A percentile compares a stretch with the other conserved stretches of the same genome.
phyloP scores from a whole-genome alignment of 2,113 vertebrate species.

The Condylura cristata region DNA sequence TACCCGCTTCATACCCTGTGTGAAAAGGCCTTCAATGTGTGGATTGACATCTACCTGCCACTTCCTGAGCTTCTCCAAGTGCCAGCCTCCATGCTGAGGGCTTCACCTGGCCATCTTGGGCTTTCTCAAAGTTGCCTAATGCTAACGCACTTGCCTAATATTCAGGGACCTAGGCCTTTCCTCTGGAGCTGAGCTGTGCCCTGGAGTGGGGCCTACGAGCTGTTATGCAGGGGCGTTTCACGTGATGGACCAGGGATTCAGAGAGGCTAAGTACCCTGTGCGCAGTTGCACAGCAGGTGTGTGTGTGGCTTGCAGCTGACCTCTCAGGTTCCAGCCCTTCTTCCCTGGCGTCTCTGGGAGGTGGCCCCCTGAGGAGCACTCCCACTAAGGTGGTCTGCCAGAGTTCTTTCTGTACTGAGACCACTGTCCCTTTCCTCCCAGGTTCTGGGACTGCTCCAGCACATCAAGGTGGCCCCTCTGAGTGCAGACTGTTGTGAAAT shows the following conservation, averaged over 20 bases:
- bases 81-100: neutral
- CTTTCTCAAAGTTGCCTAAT: neutral
- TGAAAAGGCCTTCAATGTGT: neutral
- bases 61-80: neutral
- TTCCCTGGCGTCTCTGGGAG: neutral
- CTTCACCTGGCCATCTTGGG: neutral
- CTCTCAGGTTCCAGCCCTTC: neutral
- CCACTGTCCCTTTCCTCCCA: neutral
- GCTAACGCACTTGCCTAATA: neutral
- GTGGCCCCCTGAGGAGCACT: accelerated
- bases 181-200: neutral
- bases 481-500: neutral
- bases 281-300: neutral
- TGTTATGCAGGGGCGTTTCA: neutral
- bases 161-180: neutral
- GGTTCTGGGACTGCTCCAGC: neutral
- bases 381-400: neutral
- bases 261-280: neutral
- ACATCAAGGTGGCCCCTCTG: neutral
- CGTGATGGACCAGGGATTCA: neutral
- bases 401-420: neutral
- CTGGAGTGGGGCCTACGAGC: neutral
- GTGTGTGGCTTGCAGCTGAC: neutral
- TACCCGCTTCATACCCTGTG: neutral
- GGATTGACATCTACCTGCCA: neutral